Base-by-base conservation (phyloP, 2,113 vertebrate genomes). In the Xenopus borealis region DNA sequence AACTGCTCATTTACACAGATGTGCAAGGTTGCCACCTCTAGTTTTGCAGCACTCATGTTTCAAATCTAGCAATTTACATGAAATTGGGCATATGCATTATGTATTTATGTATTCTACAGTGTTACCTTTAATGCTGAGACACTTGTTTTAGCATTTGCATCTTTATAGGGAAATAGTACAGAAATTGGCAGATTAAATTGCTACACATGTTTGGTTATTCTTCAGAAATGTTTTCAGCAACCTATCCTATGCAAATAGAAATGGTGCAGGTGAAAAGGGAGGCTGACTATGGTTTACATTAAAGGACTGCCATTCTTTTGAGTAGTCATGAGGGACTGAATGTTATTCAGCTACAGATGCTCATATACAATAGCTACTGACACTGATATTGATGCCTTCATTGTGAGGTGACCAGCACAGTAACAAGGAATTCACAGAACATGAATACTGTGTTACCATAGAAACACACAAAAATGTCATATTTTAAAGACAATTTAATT, bases 261-360 rank as follows among this genome's bases (percentile, higher is more conserved):
- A 50, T 75, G 12, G 19, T 46, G 16, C 18, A 19, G 46, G 17
- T 50, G 59, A 50, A n/a, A 59, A 68, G 40, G 19, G 64, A 33
- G 30, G 8, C 3, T 68, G 53, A 57, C 44, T 20, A 69, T 47
- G 23, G 65, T 52, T 75, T 62, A 61, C 23, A 20, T 59, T 68
- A 75, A 75, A 75, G 40, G 17, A 68, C 14, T 69, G 73, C 66
- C 58, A 40, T 68, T 63, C 66, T 66, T 55, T 50, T 14, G n/a
- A 27, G 58, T 30, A 62, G 57, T 17, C 59, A 55, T 27, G n/a
- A 70, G 47, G 66, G 30, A 63, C 65, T 72, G 80, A 82, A 81
- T 82, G 84, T 85, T 84, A 80, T 82, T 62, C 78, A 71, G 81
- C 85, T 86, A 72, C 64, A 81, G 85, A 82, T 81, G 79, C 84